Conservation (phyloP, 2,797 vertebrate genomes). For the Chloroceryle amazona region DNA sequence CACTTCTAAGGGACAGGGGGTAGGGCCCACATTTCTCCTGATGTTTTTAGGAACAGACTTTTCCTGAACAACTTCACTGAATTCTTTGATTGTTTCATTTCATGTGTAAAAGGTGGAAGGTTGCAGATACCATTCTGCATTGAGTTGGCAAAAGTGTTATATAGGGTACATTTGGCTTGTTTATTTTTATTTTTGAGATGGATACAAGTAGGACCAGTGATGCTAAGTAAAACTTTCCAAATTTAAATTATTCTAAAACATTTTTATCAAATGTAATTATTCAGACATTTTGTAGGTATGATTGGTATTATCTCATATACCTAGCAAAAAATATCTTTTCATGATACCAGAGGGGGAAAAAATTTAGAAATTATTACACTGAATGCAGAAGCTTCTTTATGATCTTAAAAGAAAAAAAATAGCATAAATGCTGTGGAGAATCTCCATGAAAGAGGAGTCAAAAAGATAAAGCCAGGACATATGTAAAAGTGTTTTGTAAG, state of each 20-base stretch:
- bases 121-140: background rate
- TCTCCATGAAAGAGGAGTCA: background rate
- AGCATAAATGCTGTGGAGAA: background rate
- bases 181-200: background rate
- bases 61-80: background rate
- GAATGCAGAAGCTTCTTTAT: background rate
- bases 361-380: background rate
- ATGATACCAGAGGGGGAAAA: background rate
- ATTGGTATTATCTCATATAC: background rate
- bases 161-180: background rate
- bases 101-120: background rate
- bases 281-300: background rate
- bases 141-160: background rate
- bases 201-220: background rate
- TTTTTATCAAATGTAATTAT: background rate
- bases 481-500: background rate
- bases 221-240: background rate
- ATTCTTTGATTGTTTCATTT: background rate
- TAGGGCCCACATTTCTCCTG: background rate
- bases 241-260: background rate
- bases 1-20: background rate
- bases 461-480: background rate
- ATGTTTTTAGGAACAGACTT: background rate
- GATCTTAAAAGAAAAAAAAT: background rate
- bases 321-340: background rate